Percentiles rank a stretch among this genome's conserved stretches.
These are phyloP conservation scores for Drosophila fulvimacula DNA, from an alignment of 2,888 invertebrate genomes.

Conservation along the genomic window DNA sequence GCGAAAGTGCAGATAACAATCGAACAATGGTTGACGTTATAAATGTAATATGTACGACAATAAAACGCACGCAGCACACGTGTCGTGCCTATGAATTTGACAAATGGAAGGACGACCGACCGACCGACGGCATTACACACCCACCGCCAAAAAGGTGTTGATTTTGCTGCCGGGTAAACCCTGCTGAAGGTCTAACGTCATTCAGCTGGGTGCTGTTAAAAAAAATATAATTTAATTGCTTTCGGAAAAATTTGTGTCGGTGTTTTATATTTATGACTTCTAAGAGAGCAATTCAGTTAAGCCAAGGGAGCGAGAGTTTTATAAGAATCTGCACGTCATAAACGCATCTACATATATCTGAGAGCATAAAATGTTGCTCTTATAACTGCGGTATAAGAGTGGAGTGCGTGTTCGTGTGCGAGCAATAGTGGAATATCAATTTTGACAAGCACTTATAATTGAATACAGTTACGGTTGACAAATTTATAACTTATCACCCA, in stretches of 20 bases:
- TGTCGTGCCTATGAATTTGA: constrained; percentile 53
- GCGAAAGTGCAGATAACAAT: neutral
- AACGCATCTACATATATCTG: constrained; percentile 22
- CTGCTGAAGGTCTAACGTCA: constrained; percentile 20
- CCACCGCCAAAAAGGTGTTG: constrained; percentile 59
- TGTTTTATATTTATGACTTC: constrained; percentile 58
- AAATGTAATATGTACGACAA: constrained; percentile 27
- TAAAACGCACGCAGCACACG: constrained; percentile 61
- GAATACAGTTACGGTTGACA: constrained; percentile 51
- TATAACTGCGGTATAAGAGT: neutral
- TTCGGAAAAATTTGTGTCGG: constrained; percentile 45
- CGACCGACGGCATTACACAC: neutral
- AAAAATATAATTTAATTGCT: constrained; percentile 40
- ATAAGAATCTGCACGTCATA: constrained; percentile 44
- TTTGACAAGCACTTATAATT: constrained; percentile 53
- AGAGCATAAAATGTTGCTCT: neutral
- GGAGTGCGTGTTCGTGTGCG: neutral
- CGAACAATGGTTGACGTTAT: neutral
- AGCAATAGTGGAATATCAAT: constrained; percentile 28
- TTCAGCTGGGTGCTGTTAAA: constrained; percentile 7
- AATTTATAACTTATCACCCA: constrained; percentile 61
- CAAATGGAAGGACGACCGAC: constrained; percentile 25
- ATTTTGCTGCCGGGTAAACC: constrained; percentile 57
- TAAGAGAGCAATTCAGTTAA: constrained; percentile 46
- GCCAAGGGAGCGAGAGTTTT: constrained; percentile 21